Conservation (phyloP, 2,113 vertebrate genomes). For the Kryptolebias marmoratus region DNA sequence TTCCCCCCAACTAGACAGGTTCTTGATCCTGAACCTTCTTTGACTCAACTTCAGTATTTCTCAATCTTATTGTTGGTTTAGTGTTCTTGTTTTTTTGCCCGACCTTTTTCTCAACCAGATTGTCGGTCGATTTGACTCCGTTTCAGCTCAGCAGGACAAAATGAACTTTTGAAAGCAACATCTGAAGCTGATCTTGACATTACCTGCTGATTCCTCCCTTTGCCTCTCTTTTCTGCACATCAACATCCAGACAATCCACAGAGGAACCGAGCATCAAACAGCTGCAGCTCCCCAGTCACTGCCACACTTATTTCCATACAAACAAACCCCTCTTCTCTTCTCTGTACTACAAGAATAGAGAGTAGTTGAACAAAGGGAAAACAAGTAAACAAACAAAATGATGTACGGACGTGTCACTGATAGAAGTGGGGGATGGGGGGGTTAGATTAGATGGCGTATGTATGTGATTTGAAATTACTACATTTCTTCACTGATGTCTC, state of each 20-base stretch:
- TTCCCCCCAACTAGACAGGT: no score
- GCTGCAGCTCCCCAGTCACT: slow-evolving; percentile 40
- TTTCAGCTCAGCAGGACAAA: background rate
- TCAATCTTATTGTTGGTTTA: no score
- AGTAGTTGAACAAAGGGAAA: slow-evolving; percentile 73
- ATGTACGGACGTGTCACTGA: slow-evolving; percentile 62
- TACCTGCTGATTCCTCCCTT: background rate
- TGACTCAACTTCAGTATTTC: no score
- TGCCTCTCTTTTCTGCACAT: background rate
- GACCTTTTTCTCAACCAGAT: no score
- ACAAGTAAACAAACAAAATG: slow-evolving; percentile 79
- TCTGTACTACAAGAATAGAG: slow-evolving; percentile 76
- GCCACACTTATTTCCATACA: slow-evolving; percentile 71
- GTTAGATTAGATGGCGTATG: slow-evolving; percentile 45
- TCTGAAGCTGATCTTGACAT: background rate
- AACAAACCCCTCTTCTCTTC: slow-evolving; percentile 58
- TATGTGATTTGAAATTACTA: slow-evolving; percentile 70
- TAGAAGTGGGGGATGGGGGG: slow-evolving; percentile 2
- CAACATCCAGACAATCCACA: background rate
- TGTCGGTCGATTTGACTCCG: background rate
- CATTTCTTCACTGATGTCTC: slow-evolving; percentile 41
- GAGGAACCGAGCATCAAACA: slow-evolving; percentile 66
- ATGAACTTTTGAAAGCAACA: background rate
- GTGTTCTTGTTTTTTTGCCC: no score
- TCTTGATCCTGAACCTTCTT: no score